These are phyloP conservation scores for Nemurella pictetii DNA, from an alignment of 2,888 invertebrate genomes.

Conservation along the genomic window DNA sequence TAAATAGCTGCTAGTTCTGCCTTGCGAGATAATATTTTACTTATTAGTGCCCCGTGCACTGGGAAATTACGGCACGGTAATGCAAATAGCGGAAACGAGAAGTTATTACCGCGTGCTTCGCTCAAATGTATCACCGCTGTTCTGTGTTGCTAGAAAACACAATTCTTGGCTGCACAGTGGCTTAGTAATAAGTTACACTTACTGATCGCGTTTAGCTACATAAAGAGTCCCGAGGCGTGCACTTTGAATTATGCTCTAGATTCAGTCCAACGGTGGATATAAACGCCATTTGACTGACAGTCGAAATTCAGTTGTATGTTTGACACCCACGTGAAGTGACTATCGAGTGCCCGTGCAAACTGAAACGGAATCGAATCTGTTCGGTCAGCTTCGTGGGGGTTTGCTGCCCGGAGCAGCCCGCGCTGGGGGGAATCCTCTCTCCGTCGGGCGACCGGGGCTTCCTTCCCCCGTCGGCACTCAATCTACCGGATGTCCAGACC, in stretches of 20 bases:
- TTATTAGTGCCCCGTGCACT: not conserved
- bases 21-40: not conserved
- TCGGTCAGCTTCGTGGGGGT: conserved; percentile 64
- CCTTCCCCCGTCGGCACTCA: conserved; percentile 45
- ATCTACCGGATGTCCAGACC: not conserved
- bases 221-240: not conserved
- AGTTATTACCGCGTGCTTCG: not conserved
- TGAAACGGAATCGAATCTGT: not conserved
- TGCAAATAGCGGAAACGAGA: not conserved
- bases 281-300: not conserved
- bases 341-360: not conserved
- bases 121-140: not conserved
- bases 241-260: not conserved
- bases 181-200: no score
- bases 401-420: conserved; percentile 67
- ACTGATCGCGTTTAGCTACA: no score
- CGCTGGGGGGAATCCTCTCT: conserved; percentile 45
- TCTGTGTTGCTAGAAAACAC: not conserved
- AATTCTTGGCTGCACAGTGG: no score
- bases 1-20: not conserved
- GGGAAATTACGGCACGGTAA: not conserved
- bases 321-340: not conserved
- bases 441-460: conserved; percentile 52
- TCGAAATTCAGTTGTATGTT: not conserved
- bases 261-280: not conserved